Base-by-base conservation (phyloP, 2,797 vertebrate genomes). In the Cetoscarus ocellatus region DNA sequence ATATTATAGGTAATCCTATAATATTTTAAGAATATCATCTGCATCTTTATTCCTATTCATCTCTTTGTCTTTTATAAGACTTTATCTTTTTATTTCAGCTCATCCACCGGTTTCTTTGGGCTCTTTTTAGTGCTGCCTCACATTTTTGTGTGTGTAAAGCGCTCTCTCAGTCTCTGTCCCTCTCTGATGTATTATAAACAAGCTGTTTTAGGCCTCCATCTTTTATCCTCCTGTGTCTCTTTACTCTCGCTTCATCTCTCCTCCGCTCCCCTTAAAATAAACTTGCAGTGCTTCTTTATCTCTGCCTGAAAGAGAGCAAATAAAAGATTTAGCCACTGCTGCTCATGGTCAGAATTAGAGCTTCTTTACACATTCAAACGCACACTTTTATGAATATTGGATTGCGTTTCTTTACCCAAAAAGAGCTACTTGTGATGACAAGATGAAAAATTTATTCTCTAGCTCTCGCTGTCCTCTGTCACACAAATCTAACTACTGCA, bases 391-490 rank as follows among this genome's bases (percentile, higher is more conserved):
- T 83, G 67, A 80, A 86, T 79, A 75, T 79, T 77, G 47, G 12
- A 81, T 61, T 69, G 53, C 66, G 77, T 77, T 78, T 63, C 68
- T 75, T 54, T 39, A 63, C 51, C 60, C 70, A 62, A 70, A 55
- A 74, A 67, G 63, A 45, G 62, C 66, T 39, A 19, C 10, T 35
- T 55, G 66, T 54, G 1, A 51, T 18, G 67, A 65, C 70, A 18
- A 70, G 67, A 85, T 86, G 67, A 84, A 80, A 86, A 57, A 78
- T 66, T 8, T 1, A 84, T 79, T 50, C 48, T 35, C 69, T 50
- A 5, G 11, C 52, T 54, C 44, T 47, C 72, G 3, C 40, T 45
- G 47, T 79, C 69, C 56, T 75, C 67, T 67, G 53, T 67, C 50
- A 5, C 72, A 44, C 8, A 2, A 67, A 59, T 73, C 69, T 54